Base-by-base conservation (phyloP, 2,888 invertebrate species). In the Entomobrya multifasciata region DNA sequence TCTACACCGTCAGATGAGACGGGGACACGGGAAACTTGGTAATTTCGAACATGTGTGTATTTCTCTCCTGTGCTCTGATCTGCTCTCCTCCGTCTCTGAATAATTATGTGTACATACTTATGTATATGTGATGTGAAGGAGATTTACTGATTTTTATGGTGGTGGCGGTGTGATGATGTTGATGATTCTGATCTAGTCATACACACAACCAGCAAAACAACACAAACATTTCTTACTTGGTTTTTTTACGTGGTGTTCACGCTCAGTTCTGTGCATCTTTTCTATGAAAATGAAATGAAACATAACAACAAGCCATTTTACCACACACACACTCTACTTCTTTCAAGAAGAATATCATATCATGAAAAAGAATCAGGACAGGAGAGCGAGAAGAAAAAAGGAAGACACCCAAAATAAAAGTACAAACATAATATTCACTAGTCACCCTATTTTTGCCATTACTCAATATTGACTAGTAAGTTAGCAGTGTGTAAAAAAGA, bases 391-490 rank as follows among this genome's bases (percentile, higher is more conserved):
- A 57, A 22, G 22, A 25, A n/a, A 20, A 25, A 57, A 25, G 20
- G 57, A 57, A 65, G 65, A 65, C 65, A 65, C 30, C 36, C 65
- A 65, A 65, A 2, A 27, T n/a, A n/a, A n/a, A n/a, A n/a, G n/a
- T n/a, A n/a, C n/a, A n/a, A n/a, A 30, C 36, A 15, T 1, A 36
- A 65, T 30, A 17, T n/a, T 27, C n/a, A 30, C 5, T 57, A 8
- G 20, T 57, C 57, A 20, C 20, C 22, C n/a, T 25, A 17, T 25
- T 10, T 4, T 57, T 57, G 4, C 57, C 25, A 57, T 57, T 57
- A 57, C 57, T 57, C 57, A 57, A 57, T 57, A 57, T 57, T 57
- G 57, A 57, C 57, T 57, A n/a, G n/a, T n/a, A n/a, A n/a, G n/a
- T n/a, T n/a, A n/a, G n/a, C n/a, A n/a, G n/a, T n/a, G n/a, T n/a